Evolutionary conservation across 2,888 invertebrate species (phyloP), one percentile per base, ranked within the genome.

Genomic region (Uropetala carovei): DNA sequence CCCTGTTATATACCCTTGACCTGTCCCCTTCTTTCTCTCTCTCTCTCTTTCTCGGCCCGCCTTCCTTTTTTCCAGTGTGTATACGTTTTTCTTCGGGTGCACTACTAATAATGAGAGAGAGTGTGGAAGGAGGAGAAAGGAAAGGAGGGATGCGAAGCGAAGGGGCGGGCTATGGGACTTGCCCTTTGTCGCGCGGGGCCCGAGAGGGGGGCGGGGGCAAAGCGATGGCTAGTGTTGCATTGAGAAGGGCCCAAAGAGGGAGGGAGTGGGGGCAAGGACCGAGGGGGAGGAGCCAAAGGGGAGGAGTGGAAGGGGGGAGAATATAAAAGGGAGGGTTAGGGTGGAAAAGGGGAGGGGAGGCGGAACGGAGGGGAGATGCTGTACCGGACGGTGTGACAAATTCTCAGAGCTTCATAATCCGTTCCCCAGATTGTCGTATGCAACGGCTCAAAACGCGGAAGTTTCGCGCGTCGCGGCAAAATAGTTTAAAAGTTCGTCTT

Each of bases 21-120:
- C 86, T 60, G 60, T 30, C 16, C 13, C 64, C 89, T 43, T 22
- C 57, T 27, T 11, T n/a, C n/a, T n/a, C n/a, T n/a, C n/a, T n/a
- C 43, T 43, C 81, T 13, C 64, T 22, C 89, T 64, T 58, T n/a
- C 59, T 64, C 43, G 30, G 16, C 60, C 60, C 86, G 22, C 86
- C 56, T 43, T 68, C 64, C 89, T 89, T 89, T 89, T 89, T 89
- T 75, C 75, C 89, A 18, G 43, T 30, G 60, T 89, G 64, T 89
- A 68, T 89, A n/a, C 43, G 89, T 64, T 89, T 89, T 89, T 89
- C 89, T 89, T 89, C 89, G 60, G 89, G 43, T 89, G 89, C 89
- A 64, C 89, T 64, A 43, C 89, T 89, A 89, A 89, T 89, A 89
- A 89, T 89, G 89, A 89, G 89, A 89, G 89, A 27, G 89, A 43